These are phyloP conservation scores for Phrynosoma platyrhinos DNA, from an alignment of 2,113 vertebrate species.

Conservation along the genomic window DNA sequence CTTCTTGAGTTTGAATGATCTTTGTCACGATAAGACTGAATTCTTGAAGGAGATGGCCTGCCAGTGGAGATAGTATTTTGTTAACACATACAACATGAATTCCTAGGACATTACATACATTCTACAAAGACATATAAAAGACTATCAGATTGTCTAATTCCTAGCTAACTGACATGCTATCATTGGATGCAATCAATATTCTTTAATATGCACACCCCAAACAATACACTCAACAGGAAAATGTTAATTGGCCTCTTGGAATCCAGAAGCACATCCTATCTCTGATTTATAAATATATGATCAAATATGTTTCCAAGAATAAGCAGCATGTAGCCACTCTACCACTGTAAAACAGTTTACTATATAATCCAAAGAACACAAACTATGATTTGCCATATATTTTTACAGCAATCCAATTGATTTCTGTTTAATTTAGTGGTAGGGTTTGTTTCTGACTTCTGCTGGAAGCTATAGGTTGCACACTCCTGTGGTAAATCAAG, in stretches of 20 bases:
- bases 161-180: not conserved
- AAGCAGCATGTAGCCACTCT: not conserved
- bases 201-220: not conserved
- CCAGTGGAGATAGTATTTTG: slow-evolving; percentile 37
- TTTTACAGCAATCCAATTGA: no score
- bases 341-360: not conserved
- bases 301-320: not conserved
- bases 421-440: no score
- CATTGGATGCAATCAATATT: not conserved
- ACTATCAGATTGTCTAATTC: not conserved
- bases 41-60: slow-evolving; percentile 80
- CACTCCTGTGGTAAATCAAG: no score
- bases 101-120: not conserved
- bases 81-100: not conserved
- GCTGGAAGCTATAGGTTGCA: no score
- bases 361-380: not conserved
- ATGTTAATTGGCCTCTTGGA: not conserved
- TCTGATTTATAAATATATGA: not conserved
- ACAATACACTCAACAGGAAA: not conserved
- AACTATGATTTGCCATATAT: no score
- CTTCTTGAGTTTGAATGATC: slow-evolving; percentile 86
- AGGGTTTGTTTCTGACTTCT: no score
- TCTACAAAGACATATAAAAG: not conserved
- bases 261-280: not conserved
- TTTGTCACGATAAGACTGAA: slow-evolving; percentile 87